Evolutionary conservation across 2,113 vertebrate species (phyloP), one percentile per base, ranked within the genome.

Genomic region (Epinephelus fuscoguttatus): DNA sequence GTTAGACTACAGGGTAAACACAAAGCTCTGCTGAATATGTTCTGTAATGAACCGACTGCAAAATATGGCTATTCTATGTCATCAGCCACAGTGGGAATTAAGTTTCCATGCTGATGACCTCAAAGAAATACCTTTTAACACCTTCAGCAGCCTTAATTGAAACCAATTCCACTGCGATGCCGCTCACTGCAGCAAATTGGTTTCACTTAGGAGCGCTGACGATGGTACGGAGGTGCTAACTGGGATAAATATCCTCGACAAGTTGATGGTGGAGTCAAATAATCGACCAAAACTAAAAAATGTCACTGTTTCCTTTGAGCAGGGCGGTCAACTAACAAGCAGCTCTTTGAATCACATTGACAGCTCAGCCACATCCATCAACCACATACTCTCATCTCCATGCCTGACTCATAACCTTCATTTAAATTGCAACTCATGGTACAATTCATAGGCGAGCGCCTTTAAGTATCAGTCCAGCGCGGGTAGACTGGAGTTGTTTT

Each of bases 401-500:
- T 37, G 15, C 21, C 67, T 73, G 64, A 75, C 82, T 86, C 61
- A 42, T 19, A 55, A 60, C 64, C 55, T 62, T 56, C 52, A 68
- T 78, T 50, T 80, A 56, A 69, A 73, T 53, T 60, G 30, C 66
- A 42, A 4, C 63, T 78, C 61, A 45, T 6, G 1, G 19, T 18
- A 7, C 42, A 8, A 45, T 68, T 73, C 53, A 25, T 56, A 37
- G 60, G 60, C 13, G 3, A 18, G 27, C 8, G 11, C 21, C 74
- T 84, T 23, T 6, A 45, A 50, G 71, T 61, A 15, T 67, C 71
- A 23, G 56, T 70, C 70, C 62, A 0, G 62, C 37, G 17, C 0
- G 7, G 40, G 67, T 1, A 82, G 61, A 78, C 77, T 66, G 80
- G 50, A 72, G 67, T 61, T 81, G 81, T 69, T 80, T 84, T 75